Base-by-base conservation (phyloP, 2,888 invertebrate species). In the Taphrorychus bicolor region DNA sequence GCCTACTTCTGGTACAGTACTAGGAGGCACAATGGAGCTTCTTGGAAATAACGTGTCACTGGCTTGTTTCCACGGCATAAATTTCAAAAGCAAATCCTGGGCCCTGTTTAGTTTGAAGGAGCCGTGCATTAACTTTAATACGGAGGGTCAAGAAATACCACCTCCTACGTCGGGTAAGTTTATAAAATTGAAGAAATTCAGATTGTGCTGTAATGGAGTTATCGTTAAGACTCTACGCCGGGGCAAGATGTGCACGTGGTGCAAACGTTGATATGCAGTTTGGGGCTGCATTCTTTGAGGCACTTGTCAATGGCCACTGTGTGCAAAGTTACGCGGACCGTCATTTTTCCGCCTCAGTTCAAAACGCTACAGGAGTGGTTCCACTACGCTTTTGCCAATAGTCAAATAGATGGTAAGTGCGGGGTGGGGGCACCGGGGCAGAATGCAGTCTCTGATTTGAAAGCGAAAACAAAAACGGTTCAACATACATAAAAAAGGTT, bases 21-120 rank as follows among this genome's bases (percentile, higher is more conserved):
- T 71, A 14, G 69, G 95, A 22, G 93, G 95, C 57, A 93, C 94
- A 51, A 89, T 97, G 89, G 91, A 97, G 83, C 83, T 96, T 72
- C 90, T 93, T 82, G 93, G 93, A 41, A 91, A 91, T 70, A 95
- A 97, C 82, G 93, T 98, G 65, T 95, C 97, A 4, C 84, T 98
- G 72, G 97, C 97, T 2, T 98, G 98, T 82, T 98, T 98, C 86
- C 97, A 98, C 82, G 98, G 98, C 32, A 94, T 95, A 79, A 97
- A 97, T 83, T 96, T 98, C 82, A 95, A 96, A 76, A 85, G 95
- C 62, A 97, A 97, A 83, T 94, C 94, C 0, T 98, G 98, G 97
- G 97, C 97, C 4, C 82, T 98, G 71, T 98, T 98, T 82, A 95
- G 95, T 74, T 85, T 98, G 71, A 92, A 93, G 79, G 95, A 97